Evolutionary conservation across 2,113 vertebrate species (phyloP), one percentile per base, ranked within the genome.

Genomic region (Accipiter cooperii): DNA sequence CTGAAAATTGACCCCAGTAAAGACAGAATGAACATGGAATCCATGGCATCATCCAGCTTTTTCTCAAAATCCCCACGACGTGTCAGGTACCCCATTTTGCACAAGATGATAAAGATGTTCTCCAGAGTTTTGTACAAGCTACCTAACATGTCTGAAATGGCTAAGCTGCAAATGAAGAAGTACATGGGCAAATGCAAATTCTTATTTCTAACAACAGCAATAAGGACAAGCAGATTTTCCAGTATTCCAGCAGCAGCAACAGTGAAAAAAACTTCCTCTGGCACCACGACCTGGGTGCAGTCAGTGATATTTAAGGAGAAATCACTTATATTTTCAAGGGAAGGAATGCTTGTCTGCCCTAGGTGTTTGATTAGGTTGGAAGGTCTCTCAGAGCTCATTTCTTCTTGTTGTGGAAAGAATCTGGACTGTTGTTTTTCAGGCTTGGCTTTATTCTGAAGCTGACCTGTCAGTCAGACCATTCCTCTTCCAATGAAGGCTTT

Each of bases 141-240:
- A 19, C 98, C 98, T 51, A 99, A 94, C 96, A 99, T 99, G 94
- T 99, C 99, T 69, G 99, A 99, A 96, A 99, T 96, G 5, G 99
- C 99, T 95, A 99, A 97, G 80, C 99, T 99, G 90, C 99, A 99
- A 96, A 99, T 99, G 96, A 99, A 99, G 97, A 98, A 98, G 97
- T 99, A 99, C 99, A 99, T 99, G 66, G 99, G 99, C 2, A 98
- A 98, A 93, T 99, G 99, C 25, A 99, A 98, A 76, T 99, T 99
- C 97, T 98, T 99, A 87, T 99, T 99, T 77, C 96, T 97, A 69
- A 99, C 94, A 57, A 99, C 98, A 12, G 99, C 99, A 75, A 99
- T 78, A 46, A 99, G 98, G 31, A 99, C 98, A 52, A 99, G 97
- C 66, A 99, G 93, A 90, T 99, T 99, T 97, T 99, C 99, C n/a